A percentile compares a stretch with the other conserved stretches of the same genome.
Conservation (phyloP, 1,140 invertebrate species). For the Brachionus manjavacas region DNA sequence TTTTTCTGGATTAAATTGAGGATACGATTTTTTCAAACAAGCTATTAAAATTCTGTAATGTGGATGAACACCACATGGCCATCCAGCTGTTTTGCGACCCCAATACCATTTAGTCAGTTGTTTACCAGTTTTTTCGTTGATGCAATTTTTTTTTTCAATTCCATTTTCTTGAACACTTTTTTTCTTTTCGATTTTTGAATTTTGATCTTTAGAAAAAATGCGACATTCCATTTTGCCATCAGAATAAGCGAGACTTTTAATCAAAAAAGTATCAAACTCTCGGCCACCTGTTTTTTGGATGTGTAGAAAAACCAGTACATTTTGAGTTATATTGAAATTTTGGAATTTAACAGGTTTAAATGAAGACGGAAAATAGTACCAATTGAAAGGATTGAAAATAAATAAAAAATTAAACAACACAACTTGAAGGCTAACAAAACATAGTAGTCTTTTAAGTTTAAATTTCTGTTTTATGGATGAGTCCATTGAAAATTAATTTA, state of each 20-base stretch:
- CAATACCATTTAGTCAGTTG: conserved; percentile 73
- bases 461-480: no score
- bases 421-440: no score
- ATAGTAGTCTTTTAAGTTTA: no score
- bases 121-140: conserved; percentile 59
- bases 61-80: conserved; percentile 96
- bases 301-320: conserved; percentile 95
- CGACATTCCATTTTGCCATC: conserved; percentile 52
- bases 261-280: conserved; percentile 88
- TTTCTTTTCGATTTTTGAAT: background rate
- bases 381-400: no score
- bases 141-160: background rate
- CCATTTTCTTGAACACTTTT: background rate
- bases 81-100: conserved; percentile 96
- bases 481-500: no score
- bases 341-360: no score
- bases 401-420: no score
- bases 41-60: conserved; percentile 90
- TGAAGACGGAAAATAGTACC: no score
- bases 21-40: conserved; percentile 57
- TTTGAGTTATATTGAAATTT: conserved; percentile 57
- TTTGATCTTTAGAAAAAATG: background rate
- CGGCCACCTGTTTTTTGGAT: conserved; percentile 90
- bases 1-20: background rate
- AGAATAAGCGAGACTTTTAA: conserved; percentile 81